These are phyloP conservation scores for Drosophila prolongata DNA, from an alignment of 2,888 invertebrate genomes.

Conservation along the genomic window DNA sequence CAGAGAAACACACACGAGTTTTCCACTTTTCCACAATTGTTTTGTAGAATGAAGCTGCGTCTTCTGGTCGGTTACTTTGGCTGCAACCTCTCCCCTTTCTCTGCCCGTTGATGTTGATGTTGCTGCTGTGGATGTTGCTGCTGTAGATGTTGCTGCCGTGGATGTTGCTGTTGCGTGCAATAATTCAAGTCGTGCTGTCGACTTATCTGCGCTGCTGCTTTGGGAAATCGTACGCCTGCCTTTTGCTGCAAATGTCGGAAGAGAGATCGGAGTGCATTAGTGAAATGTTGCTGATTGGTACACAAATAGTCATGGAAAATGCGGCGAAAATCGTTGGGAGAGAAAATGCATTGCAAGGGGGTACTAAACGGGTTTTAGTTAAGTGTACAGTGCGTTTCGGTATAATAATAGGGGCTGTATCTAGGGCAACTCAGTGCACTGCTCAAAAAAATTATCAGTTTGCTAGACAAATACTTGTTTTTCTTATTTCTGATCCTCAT, in stretches of 20 bases:
- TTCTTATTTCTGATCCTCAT: no score
- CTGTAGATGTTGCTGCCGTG: slow-evolving; percentile 28
- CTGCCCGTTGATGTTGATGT: slow-evolving; percentile 28
- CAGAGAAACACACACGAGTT: slow-evolving; percentile 14
- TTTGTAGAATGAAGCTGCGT: slow-evolving; percentile 50
- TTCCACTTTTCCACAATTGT: slow-evolving; percentile 78
- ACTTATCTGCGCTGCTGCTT: slow-evolving; percentile 80
- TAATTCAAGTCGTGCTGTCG: slow-evolving; percentile 83
- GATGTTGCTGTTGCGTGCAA: slow-evolving; percentile 69
- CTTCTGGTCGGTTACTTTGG: slow-evolving; percentile 20
- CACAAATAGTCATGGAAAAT: slow-evolving; percentile 37
- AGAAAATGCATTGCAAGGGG: slow-evolving; percentile 26
- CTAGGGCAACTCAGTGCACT: background rate
- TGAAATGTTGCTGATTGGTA: slow-evolving; percentile 48
- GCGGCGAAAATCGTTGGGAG: slow-evolving; percentile 18
- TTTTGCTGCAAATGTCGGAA: slow-evolving; percentile 68
- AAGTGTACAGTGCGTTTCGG: slow-evolving; percentile 13
- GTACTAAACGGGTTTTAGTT: slow-evolving; percentile 17
- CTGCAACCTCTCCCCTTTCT: slow-evolving; percentile 34
- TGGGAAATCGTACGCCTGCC: slow-evolving; percentile 74
- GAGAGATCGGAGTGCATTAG: slow-evolving; percentile 54
- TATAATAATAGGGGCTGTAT: background rate
- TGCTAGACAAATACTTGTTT: no score
- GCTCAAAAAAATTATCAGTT: background rate
- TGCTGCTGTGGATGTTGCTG: slow-evolving; percentile 37